Percentiles rank a stretch among this genome's conserved stretches.
Conservation (phyloP, 2,797 vertebrate genomes). For the Limosa lapponica region DNA sequence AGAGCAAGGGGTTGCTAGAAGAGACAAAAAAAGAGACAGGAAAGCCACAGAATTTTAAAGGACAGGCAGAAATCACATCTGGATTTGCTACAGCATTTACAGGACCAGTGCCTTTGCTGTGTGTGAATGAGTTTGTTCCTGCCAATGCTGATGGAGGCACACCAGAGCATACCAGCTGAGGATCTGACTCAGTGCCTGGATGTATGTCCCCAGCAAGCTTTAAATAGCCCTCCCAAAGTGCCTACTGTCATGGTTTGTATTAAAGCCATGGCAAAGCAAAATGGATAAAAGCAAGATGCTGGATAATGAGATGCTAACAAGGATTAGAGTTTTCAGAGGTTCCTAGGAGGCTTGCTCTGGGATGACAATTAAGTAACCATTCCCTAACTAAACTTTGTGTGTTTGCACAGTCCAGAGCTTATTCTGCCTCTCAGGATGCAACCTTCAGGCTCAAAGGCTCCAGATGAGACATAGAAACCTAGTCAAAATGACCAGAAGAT, state of each 20-base stretch:
- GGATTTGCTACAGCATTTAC: neutral
- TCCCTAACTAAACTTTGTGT: neutral
- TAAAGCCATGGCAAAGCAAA: neutral
- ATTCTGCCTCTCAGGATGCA: neutral
- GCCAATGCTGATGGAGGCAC: neutral
- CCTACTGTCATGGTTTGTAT: neutral
- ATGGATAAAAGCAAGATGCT: neutral
- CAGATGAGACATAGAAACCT: neutral
- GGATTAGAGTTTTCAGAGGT: neutral
- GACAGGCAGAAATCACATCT: neutral
- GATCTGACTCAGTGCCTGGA: neutral
- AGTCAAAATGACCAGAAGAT: neutral
- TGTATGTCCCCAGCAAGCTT: neutral
- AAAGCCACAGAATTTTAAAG: neutral
- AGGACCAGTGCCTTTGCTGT: neutral
- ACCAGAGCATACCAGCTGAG: neutral
- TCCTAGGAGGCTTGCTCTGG: neutral
- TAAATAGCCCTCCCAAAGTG: neutral
- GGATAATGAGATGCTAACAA: conserved; percentile 6
- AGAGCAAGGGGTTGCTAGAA: neutral
- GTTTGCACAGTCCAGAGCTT: neutral
- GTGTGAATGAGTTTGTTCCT: neutral
- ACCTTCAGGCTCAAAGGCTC: neutral
- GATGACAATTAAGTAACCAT: neutral
- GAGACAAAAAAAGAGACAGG: neutral